Base-by-base conservation (phyloP, 2,888 invertebrate genomes). In the Caenorhabditis sulstoni region DNA sequence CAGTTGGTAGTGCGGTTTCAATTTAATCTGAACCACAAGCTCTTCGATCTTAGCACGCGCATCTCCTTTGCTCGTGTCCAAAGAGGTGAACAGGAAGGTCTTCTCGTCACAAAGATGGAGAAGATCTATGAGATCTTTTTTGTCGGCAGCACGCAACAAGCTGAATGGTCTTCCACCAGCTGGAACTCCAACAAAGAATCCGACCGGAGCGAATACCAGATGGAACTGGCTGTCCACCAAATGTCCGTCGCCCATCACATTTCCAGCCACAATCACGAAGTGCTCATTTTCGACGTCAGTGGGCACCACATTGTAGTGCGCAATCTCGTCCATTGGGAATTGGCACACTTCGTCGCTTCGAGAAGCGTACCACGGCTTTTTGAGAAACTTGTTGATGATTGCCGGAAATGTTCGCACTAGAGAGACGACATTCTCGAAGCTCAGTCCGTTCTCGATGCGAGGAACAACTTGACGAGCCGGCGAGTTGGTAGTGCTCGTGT, bases 1-100 rank as follows among this genome's bases (percentile, higher is more conserved):
- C 86, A 87, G 85, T 9, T 87, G 78, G 79, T 87, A 88, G 47
- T 75, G 79, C 3, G 79, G 79, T 16, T 79, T 79, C 37, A 68
- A 47, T 16, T 67, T 22, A 20, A 79, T 79, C 59, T 79, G 79
- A 12, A 68, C 64, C 20, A 79, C 73, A 5, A 79, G 55, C 23
- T 79, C 73, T n/a, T 79, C 79, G n/a, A 79, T 73, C 18, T 79
- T 73, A 1, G 52, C 23, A 12, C 66, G 58, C 20, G 59, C 35
- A 35, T 74, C 74, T 4, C 45, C 29, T 41, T 59, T 47, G 3
- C 20, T 62, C 9, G 62, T 41, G 29, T 64, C 61, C 9, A 79
- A 18, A 18, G 66, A 62, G 1, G 73, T 73, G 67, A 79, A 73
- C 11, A 79, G 18, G 29, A 73, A 79, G 1, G 62, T 50, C 29